Base-by-base conservation (phyloP, 2,888 invertebrate species). In the Cenopis cana region DNA sequence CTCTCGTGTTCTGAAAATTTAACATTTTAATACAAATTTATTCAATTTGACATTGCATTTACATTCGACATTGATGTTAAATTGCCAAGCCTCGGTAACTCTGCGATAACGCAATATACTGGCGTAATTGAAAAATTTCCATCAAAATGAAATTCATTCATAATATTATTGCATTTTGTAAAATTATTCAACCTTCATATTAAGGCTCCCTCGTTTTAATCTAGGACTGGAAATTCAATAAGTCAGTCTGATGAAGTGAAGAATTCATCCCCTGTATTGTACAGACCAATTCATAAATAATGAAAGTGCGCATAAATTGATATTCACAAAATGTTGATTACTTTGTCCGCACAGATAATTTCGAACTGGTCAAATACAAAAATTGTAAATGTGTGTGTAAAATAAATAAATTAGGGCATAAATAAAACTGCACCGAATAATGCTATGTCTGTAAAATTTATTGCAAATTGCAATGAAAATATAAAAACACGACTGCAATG, bases 31-130 rank as follows among this genome's bases (percentile, higher is more conserved):
- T 36, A 36, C 24, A 57, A 57, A 14, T 12, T n/a, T 12, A 12
- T 6, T 20, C 38, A 11, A 10, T 38, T 18, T 41, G n/a, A n/a
- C n/a, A n/a, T n/a, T n/a, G n/a, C n/a, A 14, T 33, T n/a, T 33
- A 33, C 20, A 20, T 59, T 59, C 20, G 41, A 59, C n/a, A 59
- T 59, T 20, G 59, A 59, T 38, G 14, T 41, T 17, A 59, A 59
- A 20, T 17, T 29, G 36, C 11, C 18, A 20, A 17, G 18, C 18
- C 1, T 11, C 41, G 14, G 38, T 14, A 38, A 41, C 59, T 41
- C 2, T 4, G 24, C 24, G 24, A 24, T 4, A 24, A 24, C 20
- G 14, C 18, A 59, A 41, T 41, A 20, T 41, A 56, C n/a, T 41
- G 20, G 38, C 59, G 14, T 41, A 41, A 59, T 59, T 41, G 41